phyloP scores from a whole-genome alignment of 2,888 invertebrate species.

The Mesoligia furuncula region DNA sequence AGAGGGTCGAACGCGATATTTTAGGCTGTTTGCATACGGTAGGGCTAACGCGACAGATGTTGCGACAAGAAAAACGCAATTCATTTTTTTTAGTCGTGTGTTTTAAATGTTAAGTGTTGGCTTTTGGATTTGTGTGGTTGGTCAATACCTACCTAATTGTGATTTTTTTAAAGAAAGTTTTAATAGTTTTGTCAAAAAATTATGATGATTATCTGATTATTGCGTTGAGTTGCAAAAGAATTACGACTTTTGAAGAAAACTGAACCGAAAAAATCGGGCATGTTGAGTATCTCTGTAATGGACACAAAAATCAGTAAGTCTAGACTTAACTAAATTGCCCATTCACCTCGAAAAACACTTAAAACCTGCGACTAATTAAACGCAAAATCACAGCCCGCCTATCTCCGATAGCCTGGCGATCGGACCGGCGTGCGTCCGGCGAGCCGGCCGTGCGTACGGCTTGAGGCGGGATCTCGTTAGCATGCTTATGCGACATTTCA shows the following conservation, averaged over 20 bases:
- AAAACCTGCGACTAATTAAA: constrained; percentile 52
- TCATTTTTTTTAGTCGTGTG: background rate
- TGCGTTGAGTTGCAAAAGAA: background rate
- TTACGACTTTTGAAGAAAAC: background rate
- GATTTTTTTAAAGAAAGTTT: background rate
- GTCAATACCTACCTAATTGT: background rate
- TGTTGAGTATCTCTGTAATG: background rate
- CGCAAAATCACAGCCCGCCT: constrained; percentile 57
- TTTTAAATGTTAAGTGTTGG: background rate
- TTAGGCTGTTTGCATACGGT: constrained; percentile 71
- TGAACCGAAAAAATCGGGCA: no score
- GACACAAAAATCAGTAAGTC: background rate
- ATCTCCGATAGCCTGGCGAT: constrained; percentile 50
- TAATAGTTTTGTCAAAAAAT: background rate
- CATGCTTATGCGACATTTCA: constrained; percentile 89
- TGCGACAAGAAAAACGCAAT: constrained; percentile 55
- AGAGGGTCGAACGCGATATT: constrained; percentile 82
- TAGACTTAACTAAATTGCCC: background rate
- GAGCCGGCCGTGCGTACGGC: constrained; percentile 70
- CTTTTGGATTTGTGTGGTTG: background rate
- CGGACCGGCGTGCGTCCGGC: constrained; percentile 64
- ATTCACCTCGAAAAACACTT: background rate
- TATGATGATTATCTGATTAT: no score
- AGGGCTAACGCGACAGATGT: constrained; percentile 47
- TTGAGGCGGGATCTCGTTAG: constrained; percentile 87